Evolutionary conservation across 2,113 vertebrate species (phyloP).

Genomic region (Dicrurus megarhynchus): DNA sequence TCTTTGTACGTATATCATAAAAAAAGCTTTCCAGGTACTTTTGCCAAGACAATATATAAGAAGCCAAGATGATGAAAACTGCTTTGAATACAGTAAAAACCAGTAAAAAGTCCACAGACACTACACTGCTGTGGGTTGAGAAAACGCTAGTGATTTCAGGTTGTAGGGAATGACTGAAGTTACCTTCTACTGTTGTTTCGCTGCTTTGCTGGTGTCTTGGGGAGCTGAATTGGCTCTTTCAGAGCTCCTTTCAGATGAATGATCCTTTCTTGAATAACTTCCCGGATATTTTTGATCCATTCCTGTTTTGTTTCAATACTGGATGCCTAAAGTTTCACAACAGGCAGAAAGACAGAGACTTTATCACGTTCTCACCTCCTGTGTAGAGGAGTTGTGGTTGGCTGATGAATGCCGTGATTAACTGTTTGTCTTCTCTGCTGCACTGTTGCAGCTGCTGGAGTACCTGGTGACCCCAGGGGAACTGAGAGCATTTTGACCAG

Average conservation of each 20-base stretch:
- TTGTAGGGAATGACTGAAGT: background rate
- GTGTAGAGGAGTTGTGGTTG: background rate
- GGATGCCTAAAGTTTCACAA: conserved; percentile 79
- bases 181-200: conserved; percentile 92
- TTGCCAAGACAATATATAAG: background rate
- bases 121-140: background rate
- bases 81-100: background rate
- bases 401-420: background rate
- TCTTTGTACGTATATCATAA: background rate
- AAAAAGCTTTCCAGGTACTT: background rate
- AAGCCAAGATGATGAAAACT: background rate
- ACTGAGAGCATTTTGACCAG: background rate
- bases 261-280: conserved; percentile 98
- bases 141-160: background rate
- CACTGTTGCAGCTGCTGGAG: background rate
- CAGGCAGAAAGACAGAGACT: conserved; percentile 6
- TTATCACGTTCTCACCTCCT: background rate
- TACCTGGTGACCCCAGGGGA: background rate
- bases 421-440: background rate
- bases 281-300: conserved; percentile 98
- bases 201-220: conserved; percentile 91
- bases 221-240: conserved; percentile 94
- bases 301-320: conserved; percentile 97
- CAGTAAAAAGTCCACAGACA: background rate
- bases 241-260: conserved; percentile 97